Evolutionary conservation across 2,113 vertebrate species (phyloP).

Genomic region (Entelurus aequoreus): DNA sequence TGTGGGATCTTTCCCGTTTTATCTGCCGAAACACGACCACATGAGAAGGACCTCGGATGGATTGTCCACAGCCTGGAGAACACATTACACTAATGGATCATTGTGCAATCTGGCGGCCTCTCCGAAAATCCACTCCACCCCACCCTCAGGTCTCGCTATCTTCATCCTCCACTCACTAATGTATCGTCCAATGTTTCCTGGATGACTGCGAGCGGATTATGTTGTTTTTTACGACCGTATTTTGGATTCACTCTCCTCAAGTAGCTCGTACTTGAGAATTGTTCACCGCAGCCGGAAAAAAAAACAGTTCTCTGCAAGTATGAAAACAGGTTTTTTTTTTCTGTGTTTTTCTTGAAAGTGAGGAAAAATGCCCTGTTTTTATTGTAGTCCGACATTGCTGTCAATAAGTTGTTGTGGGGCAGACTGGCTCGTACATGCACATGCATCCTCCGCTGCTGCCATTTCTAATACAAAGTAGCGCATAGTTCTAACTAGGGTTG

Average conservation of each 20-base stretch:
- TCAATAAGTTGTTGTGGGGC: no score
- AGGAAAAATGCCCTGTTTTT: not conserved
- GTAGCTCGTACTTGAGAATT: not conserved
- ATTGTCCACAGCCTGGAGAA: slow-evolving; percentile 43
- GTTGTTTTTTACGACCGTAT: slow-evolving; percentile 20
- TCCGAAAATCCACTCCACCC: slow-evolving; percentile 31
- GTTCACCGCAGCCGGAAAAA: not conserved
- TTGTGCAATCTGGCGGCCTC: slow-evolving; percentile 6
- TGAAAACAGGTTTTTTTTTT: slow-evolving; percentile 11
- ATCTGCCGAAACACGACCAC: slow-evolving; percentile 26
- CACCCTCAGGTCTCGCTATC: slow-evolving; percentile 37
- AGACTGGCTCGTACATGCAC: no score
- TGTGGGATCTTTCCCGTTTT: slow-evolving; percentile 15
- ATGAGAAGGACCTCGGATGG: slow-evolving; percentile 32
- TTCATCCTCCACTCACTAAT: slow-evolving; percentile 49
- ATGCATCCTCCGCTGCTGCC: no score
- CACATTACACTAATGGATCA: slow-evolving; percentile 71
- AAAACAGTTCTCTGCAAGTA: not conserved
- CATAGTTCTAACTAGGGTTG: no score
- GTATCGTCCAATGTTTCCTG: slow-evolving; percentile 30
- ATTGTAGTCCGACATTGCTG: no score
- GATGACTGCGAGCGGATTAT: slow-evolving; percentile 23
- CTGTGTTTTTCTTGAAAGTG: not conserved
- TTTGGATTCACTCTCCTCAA: slow-evolving; percentile 19
- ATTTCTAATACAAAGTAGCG: no score